A percentile compares a stretch with the other conserved stretches of the same genome.
Evolutionary conservation across 2,797 vertebrate species (phyloP).

Genomic region (Danio jaintianensis): DNA sequence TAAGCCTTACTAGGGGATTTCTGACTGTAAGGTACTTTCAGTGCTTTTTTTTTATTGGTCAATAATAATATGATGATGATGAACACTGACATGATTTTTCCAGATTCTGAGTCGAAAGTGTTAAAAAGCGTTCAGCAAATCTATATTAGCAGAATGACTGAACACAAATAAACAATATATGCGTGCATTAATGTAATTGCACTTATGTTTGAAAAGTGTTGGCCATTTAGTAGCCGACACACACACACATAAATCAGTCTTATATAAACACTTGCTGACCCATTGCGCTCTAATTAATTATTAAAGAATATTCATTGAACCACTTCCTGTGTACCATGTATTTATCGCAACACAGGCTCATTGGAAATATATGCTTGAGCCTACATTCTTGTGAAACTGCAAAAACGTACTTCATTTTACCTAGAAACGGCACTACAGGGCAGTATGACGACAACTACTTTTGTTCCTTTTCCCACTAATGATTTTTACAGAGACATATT

Average conservation of each 20-base stretch:
- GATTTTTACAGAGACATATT: too few species aligned
- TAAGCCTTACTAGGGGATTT: constrained; percentile 17
- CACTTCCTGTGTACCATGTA: not conserved
- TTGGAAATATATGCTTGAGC: too few species aligned
- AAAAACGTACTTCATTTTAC: too few species aligned
- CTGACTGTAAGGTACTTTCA: constrained; percentile 11
- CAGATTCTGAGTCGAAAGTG: not conserved
- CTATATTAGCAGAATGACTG: not conserved
- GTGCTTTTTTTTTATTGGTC: not conserved
- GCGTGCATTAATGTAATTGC: not conserved
- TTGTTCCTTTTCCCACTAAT: too few species aligned
- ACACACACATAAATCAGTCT: too few species aligned
- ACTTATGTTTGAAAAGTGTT: not conserved
- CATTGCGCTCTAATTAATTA: not conserved
- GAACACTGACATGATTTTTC: not conserved
- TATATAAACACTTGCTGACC: too few species aligned
- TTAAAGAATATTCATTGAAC: constrained; percentile 1
- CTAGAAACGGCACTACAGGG: too few species aligned
- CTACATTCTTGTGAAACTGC: too few species aligned
- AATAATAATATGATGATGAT: not conserved
- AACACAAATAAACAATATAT: not conserved
- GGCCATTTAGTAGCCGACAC: not conserved
- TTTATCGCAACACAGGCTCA: not conserved
- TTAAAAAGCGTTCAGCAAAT: not conserved
- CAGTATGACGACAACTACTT: too few species aligned